Base-by-base conservation (phyloP, 2,797 vertebrate genomes). In the Coregonus sp. region DNA sequence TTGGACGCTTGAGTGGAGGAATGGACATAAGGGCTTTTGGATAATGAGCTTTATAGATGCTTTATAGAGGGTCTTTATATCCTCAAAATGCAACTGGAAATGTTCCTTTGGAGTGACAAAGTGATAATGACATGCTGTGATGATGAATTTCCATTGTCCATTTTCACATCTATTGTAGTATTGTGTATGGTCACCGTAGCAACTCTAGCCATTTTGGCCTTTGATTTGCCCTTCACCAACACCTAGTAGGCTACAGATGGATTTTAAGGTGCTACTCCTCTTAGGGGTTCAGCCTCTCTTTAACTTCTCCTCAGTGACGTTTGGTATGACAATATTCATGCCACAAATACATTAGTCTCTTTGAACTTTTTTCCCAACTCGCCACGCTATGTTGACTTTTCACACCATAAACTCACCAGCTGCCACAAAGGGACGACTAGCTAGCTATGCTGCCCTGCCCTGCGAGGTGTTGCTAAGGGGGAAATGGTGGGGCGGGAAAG, bases 371-470 rank as follows among this genome's bases (percentile, higher is more conserved):
- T 59, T 68, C 75, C 74, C 79, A 54, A 75, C 73, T 52, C 68
- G 73, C 77, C 81, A 65, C 68, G 50, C 68, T 5, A 16, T 89
- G 81, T 87, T 89, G 81, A 87, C 86, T 86, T 87, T 81, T 89
- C 88, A 84, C 88, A 86, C 88, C 80, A 75, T 89, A 85, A 87
- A 87, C 73, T 75, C 37, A 63, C 63, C 75, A 72, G 78, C 80
- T 73, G 75, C 72, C 59, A 74, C 79, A 59, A 72, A 56, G 75
- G 66, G 59, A 63, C 2, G 20, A 68, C 4, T 15, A 29, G 33
- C 29, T 15, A 1, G 12, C 66, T 47, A 47, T 9, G 40, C 40
- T 68, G 66, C 12, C 33, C 31, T 6, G 15, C 59, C 59, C 59
- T 25, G 59, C 1, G 66, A 35, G 66, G 66, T 68, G 66, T 68